Evolutionary conservation across 2,113 vertebrate species (phyloP), one percentile per base, ranked within the genome.

Genomic region (Delphinapterus leucas): DNA sequence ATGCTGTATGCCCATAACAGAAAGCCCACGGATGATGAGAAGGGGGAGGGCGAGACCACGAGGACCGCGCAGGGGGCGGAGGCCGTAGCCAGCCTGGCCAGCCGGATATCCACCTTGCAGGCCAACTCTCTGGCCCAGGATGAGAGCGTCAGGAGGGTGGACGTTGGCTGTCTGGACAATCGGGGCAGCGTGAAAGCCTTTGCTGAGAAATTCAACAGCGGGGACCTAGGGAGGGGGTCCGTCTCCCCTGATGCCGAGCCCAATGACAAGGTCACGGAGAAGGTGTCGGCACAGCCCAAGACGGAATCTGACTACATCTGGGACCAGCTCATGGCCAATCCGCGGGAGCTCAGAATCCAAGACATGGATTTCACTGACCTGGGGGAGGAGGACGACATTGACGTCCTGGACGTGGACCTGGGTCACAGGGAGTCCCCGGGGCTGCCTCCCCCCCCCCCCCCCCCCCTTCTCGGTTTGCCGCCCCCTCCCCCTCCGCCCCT

Each of bases 301-400:
- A 99, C 99, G 17, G 99, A 99, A 98, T 99, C 99, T 0, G 99
- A 99, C 96, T 99, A 99, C 77, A 99, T 99, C 98, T 99, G 99
- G 99, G 99, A 99, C 98, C 99, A 99, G 98, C 99, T 99, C 95
- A 99, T 99, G 99, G 99, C 99, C 83, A 98, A 98, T 44, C 99
- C 99, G 33, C 98, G 99, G 93, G 99, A 99, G 98, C 99, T 99
- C 94, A 99, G 99, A 93, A 99, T 99, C 97, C 99, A 99, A 98
- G 99, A 99, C 90, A 99, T 99, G 99, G 99, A 99, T 98, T 99
- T 99, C 98, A 99, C 99, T 0, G 99, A 99, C 98, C 98, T 99
- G 91, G 99, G 98, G 95, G 99, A 99, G 21, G 99, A 99, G 92
- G 99, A 99, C 26, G 99, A 99, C 96, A 38, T 99, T 36, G 99